phyloP scores from a whole-genome alignment of 2,113 vertebrate species.

The Festucalex cinctus region DNA sequence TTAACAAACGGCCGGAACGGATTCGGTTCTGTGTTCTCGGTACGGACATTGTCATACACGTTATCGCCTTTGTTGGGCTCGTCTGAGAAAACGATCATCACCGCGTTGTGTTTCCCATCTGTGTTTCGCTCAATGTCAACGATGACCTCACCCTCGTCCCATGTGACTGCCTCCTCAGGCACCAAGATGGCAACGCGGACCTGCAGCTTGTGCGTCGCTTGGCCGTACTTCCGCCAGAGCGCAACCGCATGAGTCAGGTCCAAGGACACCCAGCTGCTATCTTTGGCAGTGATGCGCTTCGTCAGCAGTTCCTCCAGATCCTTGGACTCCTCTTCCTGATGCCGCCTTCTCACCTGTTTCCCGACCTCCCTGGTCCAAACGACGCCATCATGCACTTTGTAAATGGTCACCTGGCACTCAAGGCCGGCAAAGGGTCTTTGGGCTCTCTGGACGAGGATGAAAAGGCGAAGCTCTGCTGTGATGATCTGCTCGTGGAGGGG shows the following conservation, averaged over 20 bases:
- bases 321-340: conserved; percentile 49
- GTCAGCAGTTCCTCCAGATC: conserved; percentile 77
- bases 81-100: conserved; percentile 90
- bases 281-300: conserved; percentile 76
- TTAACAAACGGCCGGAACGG: conserved; percentile 9
- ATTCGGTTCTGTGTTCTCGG: conserved; percentile 56
- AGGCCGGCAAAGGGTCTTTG: conserved; percentile 69
- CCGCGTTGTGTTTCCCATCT: conserved; percentile 80
- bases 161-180: conserved; percentile 20
- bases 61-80: conserved; percentile 78
- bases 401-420: conserved; percentile 84
- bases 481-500: conserved; percentile 84
- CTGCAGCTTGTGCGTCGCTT: conserved; percentile 78
- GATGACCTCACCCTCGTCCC: conserved; percentile 39
- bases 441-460: conserved; percentile 79
- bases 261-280: conserved; percentile 90
- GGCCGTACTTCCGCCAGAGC: conserved; percentile 78
- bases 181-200: conserved; percentile 79
- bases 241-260: conserved; percentile 83
- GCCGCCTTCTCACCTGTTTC: conserved; percentile 45
- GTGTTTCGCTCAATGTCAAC: conserved; percentile 78
- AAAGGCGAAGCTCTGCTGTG: conserved; percentile 86
- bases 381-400: conserved; percentile 67
- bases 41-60: conserved; percentile 72
- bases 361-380: conserved; percentile 54